Conservation (phyloP, 1,140 invertebrate genomes). For the Drosophila kanapiae region DNA sequence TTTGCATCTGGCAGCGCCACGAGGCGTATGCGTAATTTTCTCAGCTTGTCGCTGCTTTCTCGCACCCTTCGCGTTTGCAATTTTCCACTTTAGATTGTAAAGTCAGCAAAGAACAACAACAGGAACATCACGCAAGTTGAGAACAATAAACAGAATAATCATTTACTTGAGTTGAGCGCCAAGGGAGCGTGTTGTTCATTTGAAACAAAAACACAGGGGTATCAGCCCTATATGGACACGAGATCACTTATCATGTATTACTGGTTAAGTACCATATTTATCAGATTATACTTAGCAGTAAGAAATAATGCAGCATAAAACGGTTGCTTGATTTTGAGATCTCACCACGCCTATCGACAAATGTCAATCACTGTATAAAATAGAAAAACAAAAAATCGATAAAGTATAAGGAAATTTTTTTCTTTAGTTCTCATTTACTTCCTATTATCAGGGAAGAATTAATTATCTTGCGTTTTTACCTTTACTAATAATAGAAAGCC, state of each 20-base stretch:
- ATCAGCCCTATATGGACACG: not conserved
- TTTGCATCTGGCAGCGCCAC: conserved; percentile 8
- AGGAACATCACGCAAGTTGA: conserved; percentile 17
- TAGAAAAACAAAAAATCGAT: not conserved
- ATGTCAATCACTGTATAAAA: not conserved
- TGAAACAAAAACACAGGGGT: not conserved
- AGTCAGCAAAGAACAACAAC: not conserved
- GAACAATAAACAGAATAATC: conserved; percentile 46
- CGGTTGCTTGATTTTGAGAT: not conserved
- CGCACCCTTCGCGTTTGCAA: conserved; percentile 43
- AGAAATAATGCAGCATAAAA: not conserved
- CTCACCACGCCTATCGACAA: not conserved
- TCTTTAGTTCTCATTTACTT: not conserved
- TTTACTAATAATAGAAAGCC: too few relatives aligned
- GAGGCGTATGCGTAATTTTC: conserved; percentile 54
- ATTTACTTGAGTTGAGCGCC: conserved; percentile 33
- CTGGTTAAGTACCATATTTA: not conserved
- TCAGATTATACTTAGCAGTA: not conserved
- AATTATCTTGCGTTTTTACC: too few relatives aligned
- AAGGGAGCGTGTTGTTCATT: conserved; percentile 9
- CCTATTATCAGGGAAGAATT: too few relatives aligned
- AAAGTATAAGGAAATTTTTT: not conserved
- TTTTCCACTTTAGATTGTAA: conserved; percentile 50
- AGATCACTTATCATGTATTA: not conserved
- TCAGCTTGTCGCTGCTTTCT: conserved; percentile 12